Base-by-base conservation (phyloP, 2,113 vertebrate species). In the Ovis aries region DNA sequence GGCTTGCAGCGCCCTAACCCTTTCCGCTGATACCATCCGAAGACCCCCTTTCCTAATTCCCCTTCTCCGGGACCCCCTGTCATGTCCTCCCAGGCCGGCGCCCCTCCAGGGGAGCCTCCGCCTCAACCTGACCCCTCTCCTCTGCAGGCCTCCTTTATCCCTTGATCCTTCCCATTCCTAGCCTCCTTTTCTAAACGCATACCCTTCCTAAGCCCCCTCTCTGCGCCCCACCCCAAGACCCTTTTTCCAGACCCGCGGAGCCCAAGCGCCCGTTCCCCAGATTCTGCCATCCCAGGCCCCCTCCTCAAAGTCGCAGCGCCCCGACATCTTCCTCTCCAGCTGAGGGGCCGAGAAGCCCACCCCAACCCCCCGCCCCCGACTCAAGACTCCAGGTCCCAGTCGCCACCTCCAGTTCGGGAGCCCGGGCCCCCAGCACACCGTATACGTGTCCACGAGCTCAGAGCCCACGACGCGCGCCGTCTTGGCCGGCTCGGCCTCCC, bases 401-500 rank as follows among this genome's bases (percentile, higher is more conserved):
- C 89, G 36, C 81, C 90, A 55, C 7, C n/a, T 78, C 67, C 3
- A 48, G n/a, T 31, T 48, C 85, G 50, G 81, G 33, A 19, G 43
- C 55, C 23, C 62, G 33, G 85, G 5, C 48, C 91, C 53, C 25
- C 96, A 60, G 71, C 98, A 95, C 96, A 99, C 98, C 98, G 99
- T 99, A 97, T 99, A 99, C 60, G 99, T 99, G 84, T 99, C 99
- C 98, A 99, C 99, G 90, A 99, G 99, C 99, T 99, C 99, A 19
- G 99, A 99, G 43, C 99, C 99, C 82, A 99, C 98, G 43, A 99
- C 98, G 25, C 98, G 98, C 90, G 99, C 99, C 98, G 98, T 98
- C 90, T 99, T 99, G 83, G 97, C 98, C n/a, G 99, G 99, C 95
- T 99, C 99, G 59, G 99, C 99, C 59, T 98, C 95, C 53, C 98